These are phyloP conservation scores for Mystacornis crossleyi DNA, from an alignment of 2,113 vertebrate species.

Conservation along the genomic window DNA sequence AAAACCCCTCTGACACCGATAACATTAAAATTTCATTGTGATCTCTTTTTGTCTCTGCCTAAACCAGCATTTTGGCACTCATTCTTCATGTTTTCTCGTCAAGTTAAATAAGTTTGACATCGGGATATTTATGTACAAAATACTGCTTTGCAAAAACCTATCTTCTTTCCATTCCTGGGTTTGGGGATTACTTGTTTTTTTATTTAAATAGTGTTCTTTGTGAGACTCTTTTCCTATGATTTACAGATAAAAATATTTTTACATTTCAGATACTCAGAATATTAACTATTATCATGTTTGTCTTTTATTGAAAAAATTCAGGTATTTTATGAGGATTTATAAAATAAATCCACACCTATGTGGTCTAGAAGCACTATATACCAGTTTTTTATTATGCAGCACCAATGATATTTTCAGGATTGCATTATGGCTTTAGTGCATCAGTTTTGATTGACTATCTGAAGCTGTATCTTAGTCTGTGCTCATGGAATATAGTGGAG, in stretches of 20 bases:
- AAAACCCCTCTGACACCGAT: background rate
- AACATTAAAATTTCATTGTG: background rate
- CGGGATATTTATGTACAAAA: background rate
- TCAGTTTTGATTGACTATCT: background rate
- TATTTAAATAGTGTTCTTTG: background rate
- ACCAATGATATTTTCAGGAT: background rate
- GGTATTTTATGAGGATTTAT: background rate
- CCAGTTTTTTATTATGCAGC: background rate
- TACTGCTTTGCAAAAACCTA: background rate
- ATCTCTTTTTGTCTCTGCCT: background rate
- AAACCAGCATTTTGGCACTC: background rate
- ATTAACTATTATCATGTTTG: background rate
- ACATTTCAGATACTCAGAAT: background rate
- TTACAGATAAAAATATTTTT: background rate
- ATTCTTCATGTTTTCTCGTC: background rate
- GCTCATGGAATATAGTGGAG: background rate
- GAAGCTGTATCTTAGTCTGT: background rate
- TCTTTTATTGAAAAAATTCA: background rate
- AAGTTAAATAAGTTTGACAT: background rate
- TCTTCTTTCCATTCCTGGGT: background rate
- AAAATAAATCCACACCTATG: background rate
- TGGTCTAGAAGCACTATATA: background rate
- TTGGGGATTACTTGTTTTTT: background rate
- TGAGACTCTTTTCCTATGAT: background rate
- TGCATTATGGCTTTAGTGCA: background rate